phyloP scores from a whole-genome alignment of 23 tunicate genomes.

The Phallusia fumigata region DNA sequence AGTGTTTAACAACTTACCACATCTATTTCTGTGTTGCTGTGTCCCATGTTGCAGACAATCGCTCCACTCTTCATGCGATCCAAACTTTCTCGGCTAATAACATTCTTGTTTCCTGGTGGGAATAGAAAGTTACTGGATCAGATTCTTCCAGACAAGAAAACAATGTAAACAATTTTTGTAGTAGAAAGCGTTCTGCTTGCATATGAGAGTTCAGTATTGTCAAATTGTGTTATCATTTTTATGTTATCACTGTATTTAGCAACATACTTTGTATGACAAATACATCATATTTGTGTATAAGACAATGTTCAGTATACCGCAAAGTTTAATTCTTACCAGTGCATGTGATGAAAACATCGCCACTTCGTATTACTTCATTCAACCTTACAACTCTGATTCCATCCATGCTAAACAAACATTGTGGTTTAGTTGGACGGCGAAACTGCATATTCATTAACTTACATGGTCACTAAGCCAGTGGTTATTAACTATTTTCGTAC shows the following conservation, averaged over 20 bases:
- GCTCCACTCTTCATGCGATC: slow-evolving; percentile 99
- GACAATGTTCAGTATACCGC: too few relatives aligned
- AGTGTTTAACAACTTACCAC: slow-evolving; percentile 79
- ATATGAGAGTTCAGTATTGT: too few relatives aligned
- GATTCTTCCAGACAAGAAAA: not conserved
- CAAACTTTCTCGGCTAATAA: slow-evolving; percentile 70
- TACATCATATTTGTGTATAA: too few relatives aligned
- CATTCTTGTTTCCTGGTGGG: slow-evolving; percentile 80
- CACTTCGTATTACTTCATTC: slow-evolving; percentile 70
- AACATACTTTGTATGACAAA: too few relatives aligned
- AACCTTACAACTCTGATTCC: slow-evolving; percentile 90
- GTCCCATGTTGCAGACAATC: slow-evolving; percentile 99
- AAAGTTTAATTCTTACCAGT: slow-evolving; percentile 44
- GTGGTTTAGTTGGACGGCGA: not conserved
- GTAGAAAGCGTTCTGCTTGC: too few relatives aligned
- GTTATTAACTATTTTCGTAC: too few relatives aligned
- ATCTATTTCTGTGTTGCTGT: slow-evolving; percentile 93
- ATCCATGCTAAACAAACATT: slow-evolving; percentile 78
- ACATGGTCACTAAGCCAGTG: too few relatives aligned
- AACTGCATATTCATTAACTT: not conserved
- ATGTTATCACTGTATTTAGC: too few relatives aligned
- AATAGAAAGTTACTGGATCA: not conserved
- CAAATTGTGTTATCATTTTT: too few relatives aligned
- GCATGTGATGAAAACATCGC: slow-evolving; percentile 92
- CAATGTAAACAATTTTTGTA: not conserved